These are phyloP conservation scores for Perca flavescens DNA, from an alignment of 2,113 vertebrate species.

Conservation along the genomic window DNA sequence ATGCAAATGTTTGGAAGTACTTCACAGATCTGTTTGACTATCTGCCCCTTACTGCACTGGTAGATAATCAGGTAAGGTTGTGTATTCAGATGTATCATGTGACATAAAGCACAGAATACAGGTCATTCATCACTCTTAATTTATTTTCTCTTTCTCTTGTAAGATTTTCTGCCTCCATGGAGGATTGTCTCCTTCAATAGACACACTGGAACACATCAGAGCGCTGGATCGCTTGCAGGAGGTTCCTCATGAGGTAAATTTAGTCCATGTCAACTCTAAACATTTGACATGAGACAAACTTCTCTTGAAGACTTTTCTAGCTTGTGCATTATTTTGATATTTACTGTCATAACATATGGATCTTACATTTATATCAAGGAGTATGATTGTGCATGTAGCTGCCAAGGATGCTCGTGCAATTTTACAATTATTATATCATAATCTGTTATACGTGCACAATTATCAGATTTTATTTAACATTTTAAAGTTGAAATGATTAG, in stretches of 20 bases:
- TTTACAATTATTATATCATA: neutral
- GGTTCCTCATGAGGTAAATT: slow-evolving; percentile 96
- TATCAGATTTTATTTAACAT: neutral
- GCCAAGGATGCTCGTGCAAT: neutral
- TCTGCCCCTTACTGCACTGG: slow-evolving; percentile 95
- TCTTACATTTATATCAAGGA: neutral
- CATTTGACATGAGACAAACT: neutral
- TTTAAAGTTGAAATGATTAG: neutral
- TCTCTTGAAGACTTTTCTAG: neutral
- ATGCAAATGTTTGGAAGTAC: slow-evolving; percentile 99
- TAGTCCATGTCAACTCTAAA: neutral
- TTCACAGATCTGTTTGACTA: slow-evolving; percentile 90
- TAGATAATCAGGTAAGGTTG: slow-evolving; percentile 94
- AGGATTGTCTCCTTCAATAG: slow-evolving; percentile 97
- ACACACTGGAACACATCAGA: slow-evolving; percentile 99
- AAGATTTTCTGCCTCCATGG: slow-evolving; percentile 99
- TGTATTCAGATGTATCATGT: neutral
- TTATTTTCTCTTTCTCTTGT: neutral
- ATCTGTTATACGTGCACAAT: neutral
- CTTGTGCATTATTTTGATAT: neutral
- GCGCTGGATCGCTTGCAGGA: slow-evolving; percentile 98
- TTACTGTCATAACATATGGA: neutral
- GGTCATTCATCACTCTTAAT: neutral
- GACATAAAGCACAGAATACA: neutral
- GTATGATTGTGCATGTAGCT: neutral